Evolutionary conservation across 2,113 vertebrate genomes (phyloP).

Genomic region (Mystacornis crossleyi): DNA sequence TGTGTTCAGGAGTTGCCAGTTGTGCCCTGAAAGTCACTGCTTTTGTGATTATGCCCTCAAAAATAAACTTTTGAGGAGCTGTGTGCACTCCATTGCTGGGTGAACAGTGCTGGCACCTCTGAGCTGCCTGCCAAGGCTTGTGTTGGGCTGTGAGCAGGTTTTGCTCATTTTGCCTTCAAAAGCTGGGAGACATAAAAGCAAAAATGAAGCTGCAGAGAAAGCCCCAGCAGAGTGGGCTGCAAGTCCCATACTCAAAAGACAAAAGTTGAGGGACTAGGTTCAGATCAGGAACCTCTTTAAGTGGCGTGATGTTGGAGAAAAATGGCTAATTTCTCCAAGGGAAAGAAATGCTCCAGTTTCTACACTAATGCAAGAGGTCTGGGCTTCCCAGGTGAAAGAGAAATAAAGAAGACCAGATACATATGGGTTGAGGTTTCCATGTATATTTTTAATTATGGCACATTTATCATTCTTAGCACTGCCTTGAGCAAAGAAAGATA

Average conservation of each 20-base stretch:
- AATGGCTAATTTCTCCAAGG: background rate
- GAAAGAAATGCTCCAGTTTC: background rate
- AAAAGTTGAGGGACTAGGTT: background rate
- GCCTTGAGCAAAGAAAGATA: constrained; percentile 45
- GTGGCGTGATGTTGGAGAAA: background rate
- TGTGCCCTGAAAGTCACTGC: background rate
- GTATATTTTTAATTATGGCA: constrained; percentile 45
- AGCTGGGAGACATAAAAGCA: background rate
- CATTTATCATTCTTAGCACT: constrained; percentile 36
- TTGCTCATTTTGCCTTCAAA: background rate
- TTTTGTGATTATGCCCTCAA: background rate
- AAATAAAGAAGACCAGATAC: background rate
- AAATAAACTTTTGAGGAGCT: background rate
- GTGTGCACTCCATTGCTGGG: background rate
- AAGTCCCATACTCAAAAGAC: background rate
- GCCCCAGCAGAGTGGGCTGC: background rate
- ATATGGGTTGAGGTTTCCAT: background rate
- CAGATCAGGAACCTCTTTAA: background rate
- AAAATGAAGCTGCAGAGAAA: background rate
- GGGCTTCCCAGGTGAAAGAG: background rate
- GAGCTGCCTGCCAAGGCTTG: background rate
- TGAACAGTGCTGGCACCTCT: background rate
- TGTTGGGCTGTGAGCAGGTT: background rate
- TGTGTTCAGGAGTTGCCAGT: background rate
- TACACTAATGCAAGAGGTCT: background rate